A percentile compares a stretch with the other conserved stretches of the same genome.
Conservation (phyloP, 2,888 invertebrate genomes). For the Lasiommata megera region DNA sequence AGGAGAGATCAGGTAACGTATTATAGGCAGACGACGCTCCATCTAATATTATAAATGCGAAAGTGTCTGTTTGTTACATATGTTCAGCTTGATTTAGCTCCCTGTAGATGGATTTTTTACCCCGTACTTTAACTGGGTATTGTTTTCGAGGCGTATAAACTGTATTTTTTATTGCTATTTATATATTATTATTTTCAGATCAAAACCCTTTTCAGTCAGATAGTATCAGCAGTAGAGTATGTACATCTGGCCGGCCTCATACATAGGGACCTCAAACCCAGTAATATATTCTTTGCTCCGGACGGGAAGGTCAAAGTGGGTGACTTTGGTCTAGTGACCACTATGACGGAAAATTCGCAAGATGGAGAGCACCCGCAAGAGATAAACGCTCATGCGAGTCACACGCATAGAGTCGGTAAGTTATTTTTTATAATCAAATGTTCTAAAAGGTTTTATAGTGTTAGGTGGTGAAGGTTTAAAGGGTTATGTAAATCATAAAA, state of each 20-base stretch:
- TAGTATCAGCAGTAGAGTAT: constrained; percentile 96
- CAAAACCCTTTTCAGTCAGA: constrained; percentile 91
- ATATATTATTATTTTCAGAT: constrained; percentile 52
- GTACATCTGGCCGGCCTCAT: constrained; percentile 96
- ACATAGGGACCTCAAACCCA: constrained; percentile 96
- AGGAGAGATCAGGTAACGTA: no score
- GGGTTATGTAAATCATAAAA: no score
- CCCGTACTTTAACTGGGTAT: no score
- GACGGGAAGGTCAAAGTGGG: constrained; percentile 96
- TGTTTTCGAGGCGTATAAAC: background rate
- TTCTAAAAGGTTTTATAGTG: no score
- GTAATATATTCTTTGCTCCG: constrained; percentile 89
- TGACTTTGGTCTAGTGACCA: constrained; percentile 98
- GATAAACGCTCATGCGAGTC: constrained; percentile 60
- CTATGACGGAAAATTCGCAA: constrained; percentile 78
- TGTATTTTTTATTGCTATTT: background rate
- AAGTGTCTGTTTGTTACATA: no score
- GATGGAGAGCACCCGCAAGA: constrained; percentile 46
- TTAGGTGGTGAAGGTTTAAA: no score
- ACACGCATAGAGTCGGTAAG: constrained; percentile 85
- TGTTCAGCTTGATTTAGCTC: no score
- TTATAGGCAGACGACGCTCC: no score
- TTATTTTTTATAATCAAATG: no score
- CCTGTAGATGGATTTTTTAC: no score
- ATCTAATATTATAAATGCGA: no score